Evolutionary conservation across 2,113 vertebrate species (phyloP).

Genomic region (Melozone crissalis): DNA sequence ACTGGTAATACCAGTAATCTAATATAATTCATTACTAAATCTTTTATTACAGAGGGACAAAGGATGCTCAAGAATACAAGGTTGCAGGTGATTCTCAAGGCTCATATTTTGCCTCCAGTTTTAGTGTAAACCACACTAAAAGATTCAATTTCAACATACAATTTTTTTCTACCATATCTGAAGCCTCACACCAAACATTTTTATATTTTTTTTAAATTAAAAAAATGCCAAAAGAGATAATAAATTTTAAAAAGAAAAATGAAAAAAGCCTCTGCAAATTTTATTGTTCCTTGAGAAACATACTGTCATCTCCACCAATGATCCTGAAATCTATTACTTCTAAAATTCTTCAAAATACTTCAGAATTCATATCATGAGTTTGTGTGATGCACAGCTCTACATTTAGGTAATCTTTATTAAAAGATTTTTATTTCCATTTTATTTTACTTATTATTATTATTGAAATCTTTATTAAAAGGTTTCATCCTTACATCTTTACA

Average conservation of each 20-base stretch:
- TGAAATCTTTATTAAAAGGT: conserved; percentile 32
- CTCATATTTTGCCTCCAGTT: neutral
- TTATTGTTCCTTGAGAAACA: conserved; percentile 12
- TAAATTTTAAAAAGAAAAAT: neutral
- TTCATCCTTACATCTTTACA: conserved; percentile 94
- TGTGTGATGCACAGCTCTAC: conserved; percentile 27
- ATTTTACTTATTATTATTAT: neutral
- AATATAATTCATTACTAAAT: neutral
- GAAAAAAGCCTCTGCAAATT: neutral
- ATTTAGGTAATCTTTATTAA: neutral
- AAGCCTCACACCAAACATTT: neutral
- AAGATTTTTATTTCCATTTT: neutral
- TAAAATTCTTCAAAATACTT: too few relatives aligned
- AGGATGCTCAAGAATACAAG: neutral
- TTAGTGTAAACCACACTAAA: neutral
- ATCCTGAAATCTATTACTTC: conserved; percentile 33
- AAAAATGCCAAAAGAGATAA: neutral
- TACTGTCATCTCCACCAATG: conserved; percentile 11
- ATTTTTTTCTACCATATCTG: neutral
- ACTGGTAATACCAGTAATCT: neutral
- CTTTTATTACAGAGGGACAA: neutral
- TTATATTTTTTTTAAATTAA: neutral
- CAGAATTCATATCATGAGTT: conserved; percentile 25
- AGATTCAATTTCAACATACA: neutral
- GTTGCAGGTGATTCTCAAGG: neutral